Evolutionary conservation across 2,888 invertebrate species (phyloP).

Genomic region (Netelia melanura): DNA sequence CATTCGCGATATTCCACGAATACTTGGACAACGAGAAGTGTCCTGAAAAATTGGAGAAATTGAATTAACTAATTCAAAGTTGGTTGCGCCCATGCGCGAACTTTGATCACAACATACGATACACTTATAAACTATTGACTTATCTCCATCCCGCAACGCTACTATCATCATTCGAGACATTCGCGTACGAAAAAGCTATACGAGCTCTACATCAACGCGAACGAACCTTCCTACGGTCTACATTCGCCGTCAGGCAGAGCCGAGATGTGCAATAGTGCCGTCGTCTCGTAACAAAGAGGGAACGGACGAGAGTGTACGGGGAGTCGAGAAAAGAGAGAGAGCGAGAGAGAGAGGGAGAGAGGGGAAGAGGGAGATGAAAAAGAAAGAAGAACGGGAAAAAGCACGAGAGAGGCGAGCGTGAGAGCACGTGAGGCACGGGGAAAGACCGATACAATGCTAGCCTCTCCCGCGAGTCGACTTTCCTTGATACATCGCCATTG

Average conservation of each 20-base stretch:
- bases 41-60: too few species aligned
- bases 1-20: too few species aligned
- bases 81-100: not conserved
- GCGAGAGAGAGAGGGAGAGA: not conserved
- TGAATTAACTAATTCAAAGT: too few species aligned
- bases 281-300: constrained; percentile 58
- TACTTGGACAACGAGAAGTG: too few species aligned
- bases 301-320: constrained; percentile 6
- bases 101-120: not conserved
- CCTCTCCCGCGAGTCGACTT: constrained; percentile 84
- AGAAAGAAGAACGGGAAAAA: constrained; percentile 63
- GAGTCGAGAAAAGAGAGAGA: not conserved
- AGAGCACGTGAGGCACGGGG: constrained; percentile 73
- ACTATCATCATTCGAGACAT: constrained; percentile 5
- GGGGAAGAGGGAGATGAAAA: not conserved
- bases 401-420: constrained; percentile 63
- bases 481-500: constrained; percentile 85
- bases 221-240: constrained; percentile 40
- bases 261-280: constrained; percentile 58
- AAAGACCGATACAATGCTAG: constrained; percentile 84
- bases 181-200: constrained; percentile 5
- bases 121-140: constrained; percentile 4
- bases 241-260: constrained; percentile 42
- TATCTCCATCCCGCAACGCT: not conserved
- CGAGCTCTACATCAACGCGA: constrained; percentile 12